Evolutionary conservation across 2,113 vertebrate genomes (phyloP).

Genomic region (Eonycteris spelaea): DNA sequence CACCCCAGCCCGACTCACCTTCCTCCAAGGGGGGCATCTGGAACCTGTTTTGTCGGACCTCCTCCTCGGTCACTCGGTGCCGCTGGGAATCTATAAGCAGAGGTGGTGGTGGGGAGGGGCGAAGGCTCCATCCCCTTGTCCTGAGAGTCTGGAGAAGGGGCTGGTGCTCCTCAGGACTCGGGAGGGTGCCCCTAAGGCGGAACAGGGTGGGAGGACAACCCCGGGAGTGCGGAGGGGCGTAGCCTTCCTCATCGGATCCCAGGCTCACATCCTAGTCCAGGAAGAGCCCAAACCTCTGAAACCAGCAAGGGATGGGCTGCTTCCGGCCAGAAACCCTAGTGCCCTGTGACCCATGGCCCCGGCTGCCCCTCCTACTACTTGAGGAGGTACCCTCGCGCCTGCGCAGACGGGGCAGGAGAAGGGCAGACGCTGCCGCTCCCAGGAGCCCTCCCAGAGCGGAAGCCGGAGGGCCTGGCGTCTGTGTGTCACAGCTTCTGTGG

Average conservation of each 20-base stretch:
- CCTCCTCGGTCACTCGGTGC: constrained; percentile 45
- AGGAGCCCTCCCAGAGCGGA: background rate
- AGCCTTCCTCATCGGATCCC: background rate
- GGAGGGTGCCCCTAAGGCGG: no score
- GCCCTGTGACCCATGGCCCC: accelerated
- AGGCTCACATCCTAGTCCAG: background rate
- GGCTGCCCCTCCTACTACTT: background rate
- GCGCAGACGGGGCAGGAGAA: background rate
- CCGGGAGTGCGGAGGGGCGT: accelerated
- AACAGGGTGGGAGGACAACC: accelerated
- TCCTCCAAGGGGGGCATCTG: constrained; percentile 49
- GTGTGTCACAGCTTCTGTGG: accelerated
- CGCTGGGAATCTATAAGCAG: constrained; percentile 78
- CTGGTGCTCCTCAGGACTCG: background rate
- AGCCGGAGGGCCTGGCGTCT: background rate
- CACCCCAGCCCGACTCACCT: background rate
- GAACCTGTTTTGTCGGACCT: constrained; percentile 43
- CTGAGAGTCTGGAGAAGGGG: background rate
- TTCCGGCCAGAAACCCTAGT: background rate
- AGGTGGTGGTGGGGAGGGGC: accelerated
- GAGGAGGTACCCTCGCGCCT: accelerated
- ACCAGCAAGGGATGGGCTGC: background rate
- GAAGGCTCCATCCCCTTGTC: background rate
- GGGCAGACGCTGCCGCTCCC: accelerated
- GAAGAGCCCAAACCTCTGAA: background rate